Percentiles rank a stretch among this genome's conserved stretches.
phyloP scores from a whole-genome alignment of 2,113 vertebrate species.

The Cinclus cinclus region DNA sequence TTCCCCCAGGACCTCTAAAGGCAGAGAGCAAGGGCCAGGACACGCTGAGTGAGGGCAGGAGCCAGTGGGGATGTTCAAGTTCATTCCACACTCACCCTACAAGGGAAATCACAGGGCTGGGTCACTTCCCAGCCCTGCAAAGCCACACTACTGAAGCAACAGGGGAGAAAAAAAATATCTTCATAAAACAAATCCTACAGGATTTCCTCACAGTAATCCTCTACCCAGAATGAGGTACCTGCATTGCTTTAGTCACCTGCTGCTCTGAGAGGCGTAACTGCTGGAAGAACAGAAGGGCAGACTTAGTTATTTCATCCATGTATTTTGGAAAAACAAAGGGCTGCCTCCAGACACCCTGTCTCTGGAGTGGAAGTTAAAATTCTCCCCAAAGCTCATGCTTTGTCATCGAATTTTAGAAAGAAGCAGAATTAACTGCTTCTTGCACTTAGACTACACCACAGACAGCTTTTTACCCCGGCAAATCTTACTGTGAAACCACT shows the following conservation, averaged over 20 bases:
- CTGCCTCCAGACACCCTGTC: background rate
- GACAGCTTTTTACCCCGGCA: background rate
- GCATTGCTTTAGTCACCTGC: background rate
- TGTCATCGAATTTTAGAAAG: background rate
- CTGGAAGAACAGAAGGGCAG: background rate
- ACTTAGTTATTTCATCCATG: background rate
- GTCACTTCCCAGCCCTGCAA: background rate
- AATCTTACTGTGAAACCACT: background rate
- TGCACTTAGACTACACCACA: background rate
- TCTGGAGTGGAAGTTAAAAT: background rate
- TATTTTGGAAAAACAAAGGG: background rate
- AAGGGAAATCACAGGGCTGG: background rate
- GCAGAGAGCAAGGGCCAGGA: background rate
- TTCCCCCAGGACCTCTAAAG: background rate
- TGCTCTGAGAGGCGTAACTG: background rate
- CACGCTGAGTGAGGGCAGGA: fast-evolving
- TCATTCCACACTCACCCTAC: background rate
- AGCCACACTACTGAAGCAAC: background rate
- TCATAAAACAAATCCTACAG: constrained; percentile 2
- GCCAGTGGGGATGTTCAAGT: background rate
- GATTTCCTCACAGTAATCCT: background rate
- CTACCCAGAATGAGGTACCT: background rate
- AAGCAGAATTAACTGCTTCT: background rate
- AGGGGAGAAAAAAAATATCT: background rate
- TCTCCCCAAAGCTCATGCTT: background rate